Conservation (phyloP, 2,797 vertebrate species). For the Caiman crocodilus region DNA sequence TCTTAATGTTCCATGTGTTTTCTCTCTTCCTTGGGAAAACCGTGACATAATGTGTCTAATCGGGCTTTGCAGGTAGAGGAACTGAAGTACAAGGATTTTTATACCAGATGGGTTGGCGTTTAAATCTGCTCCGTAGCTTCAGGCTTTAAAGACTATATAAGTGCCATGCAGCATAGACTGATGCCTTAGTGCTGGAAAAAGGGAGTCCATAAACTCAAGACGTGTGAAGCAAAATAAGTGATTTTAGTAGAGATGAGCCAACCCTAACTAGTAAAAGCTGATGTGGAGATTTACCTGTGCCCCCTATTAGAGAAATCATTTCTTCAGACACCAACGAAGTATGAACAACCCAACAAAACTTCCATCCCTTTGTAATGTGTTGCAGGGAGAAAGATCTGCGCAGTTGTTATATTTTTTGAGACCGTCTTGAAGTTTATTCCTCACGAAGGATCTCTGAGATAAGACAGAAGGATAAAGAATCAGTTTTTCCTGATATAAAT, state of each 20-base stretch:
- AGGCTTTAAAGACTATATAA: neutral
- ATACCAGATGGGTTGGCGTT: neutral
- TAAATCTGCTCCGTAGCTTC: neutral
- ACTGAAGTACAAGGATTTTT: neutral
- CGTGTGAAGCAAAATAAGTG: neutral
- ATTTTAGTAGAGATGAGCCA: neutral
- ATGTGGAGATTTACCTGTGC: neutral
- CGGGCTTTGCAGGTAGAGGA: neutral
- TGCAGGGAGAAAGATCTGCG: neutral
- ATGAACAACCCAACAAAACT: neutral
- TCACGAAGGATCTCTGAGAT: neutral
- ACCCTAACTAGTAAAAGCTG: neutral
- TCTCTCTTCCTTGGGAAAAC: neutral
- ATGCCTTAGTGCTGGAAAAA: neutral
- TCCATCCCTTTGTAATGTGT: neutral
- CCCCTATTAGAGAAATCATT: neutral
- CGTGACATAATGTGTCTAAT: rapidly evolving
- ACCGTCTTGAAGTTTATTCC: neutral
- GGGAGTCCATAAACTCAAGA: too few relatives aligned
- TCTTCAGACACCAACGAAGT: neutral
- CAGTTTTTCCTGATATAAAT: neutral
- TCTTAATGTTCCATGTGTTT: neutral
- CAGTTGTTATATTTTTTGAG: neutral
- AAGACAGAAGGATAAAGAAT: neutral
- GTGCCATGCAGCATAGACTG: neutral